phyloP scores from a whole-genome alignment of 1,140 invertebrate genomes.

The Lucilia cuprina region DNA sequence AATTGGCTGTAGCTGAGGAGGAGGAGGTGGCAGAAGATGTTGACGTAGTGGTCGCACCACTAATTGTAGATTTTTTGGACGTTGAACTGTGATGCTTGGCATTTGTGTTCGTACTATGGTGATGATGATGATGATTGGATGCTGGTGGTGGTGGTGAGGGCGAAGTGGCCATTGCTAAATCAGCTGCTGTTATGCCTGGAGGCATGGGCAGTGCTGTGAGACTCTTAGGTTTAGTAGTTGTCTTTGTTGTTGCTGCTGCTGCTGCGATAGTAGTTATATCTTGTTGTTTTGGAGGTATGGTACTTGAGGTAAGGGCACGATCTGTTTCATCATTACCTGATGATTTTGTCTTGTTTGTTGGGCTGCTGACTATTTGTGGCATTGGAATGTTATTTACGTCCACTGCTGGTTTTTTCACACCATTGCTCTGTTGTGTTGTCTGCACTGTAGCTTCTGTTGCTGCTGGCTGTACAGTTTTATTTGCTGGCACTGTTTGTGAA shows the following conservation, averaged over 20 bases:
- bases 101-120: constrained; percentile 14
- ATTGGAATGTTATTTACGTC: constrained; percentile 72
- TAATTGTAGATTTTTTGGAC: background rate
- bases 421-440: constrained; percentile 42
- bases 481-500: background rate
- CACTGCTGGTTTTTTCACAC: constrained; percentile 57
- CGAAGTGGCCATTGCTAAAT: constrained; percentile 61
- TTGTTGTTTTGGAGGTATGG: constrained; percentile 24
- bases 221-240: constrained; percentile 67
- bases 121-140: background rate
- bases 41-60: background rate
- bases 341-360: constrained; percentile 15
- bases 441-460: background rate
- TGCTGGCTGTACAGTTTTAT: background rate
- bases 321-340: constrained; percentile 46
- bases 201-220: constrained; percentile 81
- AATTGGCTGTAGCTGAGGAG: constrained; percentile 36
- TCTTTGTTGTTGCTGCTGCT: constrained; percentile 1
- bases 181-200: constrained; percentile 81
- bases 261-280: too few relatives aligned
- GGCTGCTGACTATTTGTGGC: constrained; percentile 54
- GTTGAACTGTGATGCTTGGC: constrained; percentile 16
- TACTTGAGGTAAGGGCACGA: constrained; percentile 36
- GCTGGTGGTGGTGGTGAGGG: constrained; percentile 56
- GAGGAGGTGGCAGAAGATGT: background rate